Evolutionary conservation across 2,888 invertebrate species (phyloP).

Genomic region (Apotomis capreana): DNA sequence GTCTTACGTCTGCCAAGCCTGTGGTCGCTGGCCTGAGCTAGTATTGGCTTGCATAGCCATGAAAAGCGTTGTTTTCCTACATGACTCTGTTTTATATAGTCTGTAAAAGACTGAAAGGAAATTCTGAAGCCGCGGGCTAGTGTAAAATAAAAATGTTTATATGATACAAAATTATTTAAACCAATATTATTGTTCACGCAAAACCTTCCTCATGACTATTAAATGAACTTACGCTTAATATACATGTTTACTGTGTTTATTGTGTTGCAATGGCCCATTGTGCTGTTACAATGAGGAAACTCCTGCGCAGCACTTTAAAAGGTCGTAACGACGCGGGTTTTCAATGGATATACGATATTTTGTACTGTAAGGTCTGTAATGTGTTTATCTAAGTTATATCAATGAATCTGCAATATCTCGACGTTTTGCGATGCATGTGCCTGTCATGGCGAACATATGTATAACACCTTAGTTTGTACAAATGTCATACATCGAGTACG

Average conservation of each 20-base stretch:
- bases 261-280: constrained; percentile 39
- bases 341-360: not conserved
- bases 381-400: constrained; percentile 38
- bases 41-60: no score
- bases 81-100: no score
- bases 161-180: not conserved
- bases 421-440: constrained; percentile 10
- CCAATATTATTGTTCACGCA: constrained; percentile 16
- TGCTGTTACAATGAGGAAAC: constrained; percentile 22
- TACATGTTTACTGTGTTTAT: constrained; percentile 29
- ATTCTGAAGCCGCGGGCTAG: no score
- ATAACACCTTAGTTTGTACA: constrained; percentile 11
- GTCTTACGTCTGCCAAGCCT: no score
- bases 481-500: constrained; percentile 17
- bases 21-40: no score
- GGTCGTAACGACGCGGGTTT: not conserved
- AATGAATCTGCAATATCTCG: constrained; percentile 38
- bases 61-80: no score
- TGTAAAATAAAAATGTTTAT: no score
- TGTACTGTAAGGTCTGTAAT: constrained; percentile 5
- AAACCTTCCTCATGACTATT: constrained; percentile 29
- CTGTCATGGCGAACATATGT: constrained; percentile 12
- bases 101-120: no score
- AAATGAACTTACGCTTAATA: constrained; percentile 24
- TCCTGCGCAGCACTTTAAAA: not conserved